These are phyloP conservation scores for Lagodon rhomboides DNA, from an alignment of 2,797 vertebrate species.

Conservation along the genomic window DNA sequence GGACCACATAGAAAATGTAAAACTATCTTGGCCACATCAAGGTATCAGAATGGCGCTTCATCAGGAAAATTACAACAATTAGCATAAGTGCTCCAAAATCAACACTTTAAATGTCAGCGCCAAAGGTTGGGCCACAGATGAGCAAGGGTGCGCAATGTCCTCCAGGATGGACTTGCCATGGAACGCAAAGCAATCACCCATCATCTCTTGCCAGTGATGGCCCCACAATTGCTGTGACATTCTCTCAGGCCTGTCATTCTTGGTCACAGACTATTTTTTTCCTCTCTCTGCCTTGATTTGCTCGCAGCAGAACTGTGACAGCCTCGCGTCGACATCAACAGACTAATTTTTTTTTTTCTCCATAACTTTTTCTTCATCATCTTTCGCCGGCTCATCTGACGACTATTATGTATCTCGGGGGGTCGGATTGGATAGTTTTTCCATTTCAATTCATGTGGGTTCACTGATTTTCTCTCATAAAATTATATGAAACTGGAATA, in stretches of 20 bases:
- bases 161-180: constrained; percentile 94
- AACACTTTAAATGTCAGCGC: constrained; percentile 99
- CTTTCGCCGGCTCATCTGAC: constrained; percentile 32
- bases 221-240: constrained; percentile 99
- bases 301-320: constrained; percentile 87
- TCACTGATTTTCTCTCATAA: constrained; percentile 16
- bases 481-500: constrained; percentile 17
- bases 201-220: constrained; percentile 96
- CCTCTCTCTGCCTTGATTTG: constrained; percentile 83
- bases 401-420: constrained; percentile 22
- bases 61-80: constrained; percentile 99
- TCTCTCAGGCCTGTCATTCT: constrained; percentile 97
- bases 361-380: constrained; percentile 54
- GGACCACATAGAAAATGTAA: constrained; percentile 99
- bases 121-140: constrained; percentile 97
- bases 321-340: constrained; percentile 81
- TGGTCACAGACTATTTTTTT: constrained; percentile 92
- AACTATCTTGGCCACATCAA: constrained; percentile 99
- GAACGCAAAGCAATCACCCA: constrained; percentile 99
- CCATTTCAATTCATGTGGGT: constrained; percentile 35
- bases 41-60: constrained; percentile 99
- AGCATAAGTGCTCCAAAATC: constrained; percentile 99
- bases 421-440: constrained; percentile 32
- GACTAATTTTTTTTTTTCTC: constrained; percentile 52
- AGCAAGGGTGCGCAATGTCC: constrained; percentile 93